A percentile compares a stretch with the other conserved stretches of the same genome.
Evolutionary conservation across 2,113 vertebrate genomes (phyloP).

Genomic region (Hiodon alosoides): DNA sequence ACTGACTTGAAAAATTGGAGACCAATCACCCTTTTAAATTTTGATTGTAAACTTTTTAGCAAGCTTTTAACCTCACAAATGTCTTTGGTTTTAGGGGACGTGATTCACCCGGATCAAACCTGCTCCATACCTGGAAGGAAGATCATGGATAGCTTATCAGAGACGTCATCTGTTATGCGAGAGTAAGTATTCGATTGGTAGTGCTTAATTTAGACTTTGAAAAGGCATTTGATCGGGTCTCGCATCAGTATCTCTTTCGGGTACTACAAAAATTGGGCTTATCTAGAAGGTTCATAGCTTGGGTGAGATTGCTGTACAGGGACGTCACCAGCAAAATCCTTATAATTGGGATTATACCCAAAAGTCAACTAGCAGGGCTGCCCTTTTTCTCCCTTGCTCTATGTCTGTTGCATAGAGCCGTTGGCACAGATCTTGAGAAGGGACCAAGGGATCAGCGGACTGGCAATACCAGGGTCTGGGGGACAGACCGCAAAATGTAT

Average conservation of each 20-base stretch:
- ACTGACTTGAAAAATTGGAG: not conserved
- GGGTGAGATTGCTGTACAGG: not conserved
- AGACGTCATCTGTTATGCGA: not conserved
- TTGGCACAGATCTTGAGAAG: too few relatives aligned
- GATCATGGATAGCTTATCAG: slow-evolving; percentile 6
- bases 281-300: not conserved
- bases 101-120: not conserved
- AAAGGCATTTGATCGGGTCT: too few relatives aligned
- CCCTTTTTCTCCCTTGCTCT: not conserved
- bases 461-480: not conserved
- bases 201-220: not conserved
- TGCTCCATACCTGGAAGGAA: too few relatives aligned
- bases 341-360: not conserved
- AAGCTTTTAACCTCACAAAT: not conserved
- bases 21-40: not conserved
- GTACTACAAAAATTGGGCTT: too few relatives aligned
- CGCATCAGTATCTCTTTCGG: not conserved
- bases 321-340: not conserved
- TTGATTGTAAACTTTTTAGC: not conserved
- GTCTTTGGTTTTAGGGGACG: not conserved
- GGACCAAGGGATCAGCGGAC: too few relatives aligned
- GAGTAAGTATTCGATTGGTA: not conserved
- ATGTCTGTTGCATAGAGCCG: not conserved
- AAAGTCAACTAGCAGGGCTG: not conserved
- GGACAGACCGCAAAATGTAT: not conserved